Base-by-base conservation (phyloP, 2,797 vertebrate species). In the Alfaro cultratus region DNA sequence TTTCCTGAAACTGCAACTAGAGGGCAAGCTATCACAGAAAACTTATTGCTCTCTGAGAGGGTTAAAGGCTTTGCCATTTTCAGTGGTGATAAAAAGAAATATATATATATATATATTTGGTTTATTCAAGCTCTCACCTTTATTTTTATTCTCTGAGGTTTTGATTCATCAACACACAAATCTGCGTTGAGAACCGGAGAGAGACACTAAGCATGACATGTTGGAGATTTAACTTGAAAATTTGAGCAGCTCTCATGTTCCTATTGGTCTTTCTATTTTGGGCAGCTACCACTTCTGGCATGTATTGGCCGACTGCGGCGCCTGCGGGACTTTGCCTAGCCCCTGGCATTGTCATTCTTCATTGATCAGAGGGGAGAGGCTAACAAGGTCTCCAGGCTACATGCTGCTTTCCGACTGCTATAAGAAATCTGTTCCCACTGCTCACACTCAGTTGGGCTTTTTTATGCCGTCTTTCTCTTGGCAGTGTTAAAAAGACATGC, bases 341-440 rank as follows among this genome's bases (percentile, higher is more conserved):
- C 90, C 76, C 79, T 83, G 88, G 93, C 91, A 77, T 88, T 92
- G 90, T 93, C 91, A 90, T 91, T 92, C 86, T 89, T 86, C 94
- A 93, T 92, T 93, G 91, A 94, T 93, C 90, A 90, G 86, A 90
- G 90, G 86, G 84, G 89, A 92, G 91, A 94, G 90, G 94, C 92
- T 94, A 94, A 93, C 92, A 92, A 90, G 83, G 86, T 94, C 92
- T 93, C 89, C 78, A 75, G 91, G 92, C 90, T 90, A 89, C 89
- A 90, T 55, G 78, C 81, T 85, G 88, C 81, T 88, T 77, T 74
- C 85, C 62, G 88, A 89, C 88, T 87, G 88, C 83, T 89, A 85
- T 74, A 83, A 46, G 62, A 86, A 89, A 87, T 88, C 88, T 76
- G 70, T 84, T 88, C 79, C 74, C 79, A 80, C 82, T 84, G 83